Conservation (phyloP, 1,140 invertebrate genomes). For the Agrilus planipennis region DNA sequence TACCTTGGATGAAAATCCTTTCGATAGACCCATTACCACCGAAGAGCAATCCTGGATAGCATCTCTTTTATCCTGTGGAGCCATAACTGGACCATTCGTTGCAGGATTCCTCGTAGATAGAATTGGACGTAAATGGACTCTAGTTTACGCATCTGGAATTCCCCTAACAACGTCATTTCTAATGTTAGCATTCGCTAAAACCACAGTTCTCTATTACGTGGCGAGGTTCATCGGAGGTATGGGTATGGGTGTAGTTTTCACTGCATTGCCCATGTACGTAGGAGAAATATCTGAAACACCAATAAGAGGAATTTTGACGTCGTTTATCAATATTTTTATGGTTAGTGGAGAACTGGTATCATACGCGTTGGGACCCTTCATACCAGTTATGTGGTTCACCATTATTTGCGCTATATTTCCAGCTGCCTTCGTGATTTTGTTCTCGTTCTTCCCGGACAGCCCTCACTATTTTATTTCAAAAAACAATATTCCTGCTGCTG, state of each 20-base stretch:
- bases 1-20: conserved; percentile 16
- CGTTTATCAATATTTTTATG: conserved; percentile 12
- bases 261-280: conserved; percentile 38
- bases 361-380: conserved; percentile 45
- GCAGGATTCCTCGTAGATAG: conserved; percentile 31
- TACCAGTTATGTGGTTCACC: conserved; percentile 40
- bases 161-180: conserved; percentile 34
- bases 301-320: conserved; percentile 20
- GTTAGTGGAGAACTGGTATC: conserved; percentile 16
- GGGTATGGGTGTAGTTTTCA: conserved; percentile 35
- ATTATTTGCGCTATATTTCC: conserved; percentile 36
- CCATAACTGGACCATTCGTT: conserved; percentile 36
- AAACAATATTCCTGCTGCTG: conserved; percentile 45
- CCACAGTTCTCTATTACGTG: conserved; percentile 27
- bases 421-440: conserved; percentile 37
- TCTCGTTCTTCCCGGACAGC: conserved; percentile 50
- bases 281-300: conserved; percentile 37
- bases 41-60: conserved; percentile 67
- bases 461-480: conserved; percentile 54
- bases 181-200: conserved; percentile 32
- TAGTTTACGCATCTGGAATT: conserved; percentile 26
- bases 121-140: conserved; percentile 35
- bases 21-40: conserved; percentile 28
- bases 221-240: conserved; percentile 36
- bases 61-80: conserved; percentile 63